Conservation (phyloP, 2,888 invertebrate genomes). For the Gymnosoma rotundatum region DNA sequence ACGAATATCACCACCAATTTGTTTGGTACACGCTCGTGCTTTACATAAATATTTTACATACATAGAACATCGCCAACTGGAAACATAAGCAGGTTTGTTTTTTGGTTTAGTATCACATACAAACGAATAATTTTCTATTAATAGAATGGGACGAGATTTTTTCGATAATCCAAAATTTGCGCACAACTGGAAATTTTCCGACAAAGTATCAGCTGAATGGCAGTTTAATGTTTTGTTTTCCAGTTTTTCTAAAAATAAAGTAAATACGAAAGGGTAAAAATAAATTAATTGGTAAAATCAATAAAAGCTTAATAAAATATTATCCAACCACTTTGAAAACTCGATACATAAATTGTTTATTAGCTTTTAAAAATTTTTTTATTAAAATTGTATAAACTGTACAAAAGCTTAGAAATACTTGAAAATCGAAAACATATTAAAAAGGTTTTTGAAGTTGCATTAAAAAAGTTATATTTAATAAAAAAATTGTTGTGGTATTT, state of each 20-base stretch:
- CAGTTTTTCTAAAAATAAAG: conserved; percentile 54
- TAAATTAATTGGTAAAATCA: conserved; percentile 1
- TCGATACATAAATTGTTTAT: conserved; percentile 5
- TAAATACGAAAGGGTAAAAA: conserved; percentile 35
- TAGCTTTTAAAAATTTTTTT: conserved; percentile 3
- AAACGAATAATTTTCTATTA: conserved; percentile 71
- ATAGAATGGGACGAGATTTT: conserved; percentile 67
- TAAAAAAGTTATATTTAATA: not conserved
- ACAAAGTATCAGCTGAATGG: conserved; percentile 57
- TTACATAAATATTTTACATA: conserved; percentile 72
- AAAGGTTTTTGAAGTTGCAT: not conserved
- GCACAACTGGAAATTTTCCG: conserved; percentile 68
- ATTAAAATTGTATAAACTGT: conserved; percentile 21
- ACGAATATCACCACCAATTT: conserved; percentile 73
- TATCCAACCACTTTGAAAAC: not conserved
- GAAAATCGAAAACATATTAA: conserved; percentile 2
- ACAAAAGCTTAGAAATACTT: conserved; percentile 5
- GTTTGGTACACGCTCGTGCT: conserved; percentile 72
- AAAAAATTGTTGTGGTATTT: not conserved
- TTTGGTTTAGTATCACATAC: conserved; percentile 68
- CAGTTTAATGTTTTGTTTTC: conserved; percentile 30
- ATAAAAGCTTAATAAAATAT: not conserved
- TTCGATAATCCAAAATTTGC: conserved; percentile 72
- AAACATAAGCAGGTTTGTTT: conserved; percentile 64
- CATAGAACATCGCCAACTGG: conserved; percentile 74